Evolutionary conservation across 2,888 invertebrate genomes (phyloP).

Genomic region (Hemithea aestivaria): DNA sequence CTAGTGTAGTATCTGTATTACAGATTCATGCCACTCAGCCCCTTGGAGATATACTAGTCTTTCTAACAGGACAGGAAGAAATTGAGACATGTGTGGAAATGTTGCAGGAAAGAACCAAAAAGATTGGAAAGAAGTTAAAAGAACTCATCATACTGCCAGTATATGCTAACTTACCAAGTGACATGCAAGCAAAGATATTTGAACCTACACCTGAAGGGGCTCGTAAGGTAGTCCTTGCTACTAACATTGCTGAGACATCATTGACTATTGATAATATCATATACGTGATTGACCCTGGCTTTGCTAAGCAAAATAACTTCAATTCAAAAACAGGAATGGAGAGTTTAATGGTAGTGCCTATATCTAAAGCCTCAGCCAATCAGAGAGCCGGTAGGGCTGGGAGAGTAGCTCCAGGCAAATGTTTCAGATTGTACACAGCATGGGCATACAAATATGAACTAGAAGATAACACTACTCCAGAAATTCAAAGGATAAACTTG

Average conservation of each 20-base stretch:
- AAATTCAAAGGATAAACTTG: constrained; percentile 98
- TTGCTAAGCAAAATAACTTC: constrained; percentile 99
- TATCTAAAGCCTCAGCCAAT: constrained; percentile 98
- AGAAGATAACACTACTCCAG: constrained; percentile 98
- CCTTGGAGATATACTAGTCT: constrained; percentile 96
- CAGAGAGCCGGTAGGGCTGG: constrained; percentile 98
- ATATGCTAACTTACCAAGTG: constrained; percentile 98
- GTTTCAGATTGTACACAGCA: constrained; percentile 98
- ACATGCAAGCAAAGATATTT: constrained; percentile 99
- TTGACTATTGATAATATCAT: constrained; percentile 99
- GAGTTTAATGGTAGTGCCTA: constrained; percentile 98
- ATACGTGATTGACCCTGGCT: constrained; percentile 99
- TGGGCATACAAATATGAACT: constrained; percentile 99
- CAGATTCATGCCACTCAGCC: constrained; percentile 99
- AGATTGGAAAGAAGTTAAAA: constrained; percentile 94
- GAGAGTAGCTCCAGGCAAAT: constrained; percentile 97
- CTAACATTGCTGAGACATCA: constrained; percentile 99
- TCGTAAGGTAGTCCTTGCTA: constrained; percentile 97
- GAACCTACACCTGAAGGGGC: constrained; percentile 98
- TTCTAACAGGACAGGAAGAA: constrained; percentile 96
- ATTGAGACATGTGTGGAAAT: constrained; percentile 94
- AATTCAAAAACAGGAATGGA: constrained; percentile 99
- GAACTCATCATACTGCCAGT: constrained; percentile 97
- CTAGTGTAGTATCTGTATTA: constrained; percentile 96
- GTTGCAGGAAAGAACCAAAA: constrained; percentile 92